These are phyloP conservation scores for Brassicogethes aeneus DNA, from an alignment of 2,888 invertebrate genomes.

Conservation along the genomic window DNA sequence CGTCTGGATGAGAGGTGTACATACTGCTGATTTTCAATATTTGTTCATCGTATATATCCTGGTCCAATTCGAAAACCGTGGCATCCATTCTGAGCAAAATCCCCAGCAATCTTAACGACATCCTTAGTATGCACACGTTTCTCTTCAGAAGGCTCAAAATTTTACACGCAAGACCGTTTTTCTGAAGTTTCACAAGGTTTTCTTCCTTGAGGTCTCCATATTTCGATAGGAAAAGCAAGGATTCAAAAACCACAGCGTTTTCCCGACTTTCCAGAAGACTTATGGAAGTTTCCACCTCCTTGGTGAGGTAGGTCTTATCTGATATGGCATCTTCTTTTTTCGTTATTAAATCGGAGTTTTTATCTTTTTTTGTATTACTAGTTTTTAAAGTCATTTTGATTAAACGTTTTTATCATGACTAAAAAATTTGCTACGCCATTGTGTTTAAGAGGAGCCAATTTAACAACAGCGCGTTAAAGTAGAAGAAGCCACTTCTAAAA, in stretches of 20 bases:
- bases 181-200: conserved; percentile 23
- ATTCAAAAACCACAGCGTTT: conserved; percentile 26
- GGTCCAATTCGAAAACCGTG: conserved; percentile 25
- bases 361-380: not conserved
- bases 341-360: not conserved
- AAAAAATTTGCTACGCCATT: too few species aligned
- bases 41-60: conserved; percentile 24
- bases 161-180: conserved; percentile 23
- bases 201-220: conserved; percentile 26
- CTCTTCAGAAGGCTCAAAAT: conserved; percentile 22
- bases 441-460: too few species aligned
- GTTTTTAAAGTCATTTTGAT: not conserved
- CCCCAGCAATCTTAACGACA: conserved; percentile 24
- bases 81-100: conserved; percentile 21
- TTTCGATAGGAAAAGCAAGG: conserved; percentile 28
- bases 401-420: not conserved
- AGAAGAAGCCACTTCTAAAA: too few species aligned
- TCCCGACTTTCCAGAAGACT: conserved; percentile 27
- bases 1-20: conserved; percentile 23
- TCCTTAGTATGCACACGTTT: conserved; percentile 26
- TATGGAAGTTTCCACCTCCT: conserved; percentile 29
- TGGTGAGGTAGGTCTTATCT: conserved; percentile 26
- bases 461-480: too few species aligned
- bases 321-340: conserved; percentile 17
- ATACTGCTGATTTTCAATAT: conserved; percentile 23